Percentiles rank a stretch among this genome's conserved stretches.
Evolutionary conservation across 2,888 invertebrate genomes (phyloP).

Genomic region (Loripinus fragilis): DNA sequence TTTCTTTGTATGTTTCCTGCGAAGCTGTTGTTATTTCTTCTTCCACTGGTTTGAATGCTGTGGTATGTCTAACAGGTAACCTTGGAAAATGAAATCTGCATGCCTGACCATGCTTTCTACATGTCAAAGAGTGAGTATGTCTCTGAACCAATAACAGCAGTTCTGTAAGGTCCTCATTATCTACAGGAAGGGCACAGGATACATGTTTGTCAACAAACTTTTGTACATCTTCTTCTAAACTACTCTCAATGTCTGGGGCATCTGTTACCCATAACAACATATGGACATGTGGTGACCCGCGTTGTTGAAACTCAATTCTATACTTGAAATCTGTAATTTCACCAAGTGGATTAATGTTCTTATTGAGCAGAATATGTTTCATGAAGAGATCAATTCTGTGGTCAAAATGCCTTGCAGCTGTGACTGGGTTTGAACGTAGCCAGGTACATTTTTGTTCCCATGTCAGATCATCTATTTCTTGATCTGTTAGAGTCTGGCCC

Average conservation of each 20-base stretch:
- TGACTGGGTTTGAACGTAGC: constrained; percentile 63
- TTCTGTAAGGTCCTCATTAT: constrained; percentile 32
- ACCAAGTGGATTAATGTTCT: constrained; percentile 54
- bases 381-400: constrained; percentile 53
- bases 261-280: constrained; percentile 58
- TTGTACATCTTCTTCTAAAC: constrained; percentile 39
- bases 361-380: constrained; percentile 39
- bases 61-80: constrained; percentile 31
- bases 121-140: constrained; percentile 52
- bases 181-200: constrained; percentile 45
- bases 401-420: constrained; percentile 65
- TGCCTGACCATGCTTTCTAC: constrained; percentile 43
- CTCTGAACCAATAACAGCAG: constrained; percentile 39
- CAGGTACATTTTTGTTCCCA: constrained; percentile 53
- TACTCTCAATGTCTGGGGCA: constrained; percentile 51
- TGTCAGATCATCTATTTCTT: constrained; percentile 38
- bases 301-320: constrained; percentile 64
- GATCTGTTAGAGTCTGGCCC: constrained; percentile 31
- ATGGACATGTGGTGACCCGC: constrained; percentile 66
- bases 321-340: constrained; percentile 58
- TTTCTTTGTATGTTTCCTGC: constrained; percentile 24
- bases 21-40: not conserved
- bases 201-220: constrained; percentile 45
- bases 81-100: constrained; percentile 50
- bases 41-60: constrained; percentile 30